Conservation (phyloP, 2,113 vertebrate genomes). For the Onychostoma macrolepis region DNA sequence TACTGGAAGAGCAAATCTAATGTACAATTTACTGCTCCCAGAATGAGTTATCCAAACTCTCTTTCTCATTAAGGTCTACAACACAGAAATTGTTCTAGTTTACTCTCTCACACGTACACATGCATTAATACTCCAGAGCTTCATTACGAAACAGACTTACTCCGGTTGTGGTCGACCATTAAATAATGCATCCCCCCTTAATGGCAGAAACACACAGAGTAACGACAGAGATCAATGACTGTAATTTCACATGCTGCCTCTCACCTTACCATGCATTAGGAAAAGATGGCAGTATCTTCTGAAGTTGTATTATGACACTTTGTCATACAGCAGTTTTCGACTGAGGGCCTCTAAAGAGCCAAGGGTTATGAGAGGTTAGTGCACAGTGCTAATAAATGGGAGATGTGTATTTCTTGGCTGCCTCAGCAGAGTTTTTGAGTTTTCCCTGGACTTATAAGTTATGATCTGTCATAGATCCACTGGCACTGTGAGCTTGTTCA, state of each 20-base stretch:
- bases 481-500: not conserved
- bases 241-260: slow-evolving; percentile 33
- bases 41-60: slow-evolving; percentile 14
- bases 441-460: not conserved
- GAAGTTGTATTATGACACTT: slow-evolving; percentile 22
- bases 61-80: slow-evolving; percentile 16
- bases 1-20: slow-evolving; percentile 27
- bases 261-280: slow-evolving; percentile 37
- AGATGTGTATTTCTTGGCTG: not conserved
- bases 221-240: slow-evolving; percentile 57
- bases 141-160: slow-evolving; percentile 43
- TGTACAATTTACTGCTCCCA: slow-evolving; percentile 19
- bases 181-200: slow-evolving; percentile 67
- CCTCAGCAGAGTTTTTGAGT: not conserved
- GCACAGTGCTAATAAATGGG: not conserved
- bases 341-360: not conserved
- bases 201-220: slow-evolving; percentile 63
- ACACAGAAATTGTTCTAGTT: not conserved
- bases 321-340: not conserved
- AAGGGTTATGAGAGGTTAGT: slow-evolving; percentile 18
- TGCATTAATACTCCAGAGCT: not conserved
- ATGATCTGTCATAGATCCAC: not conserved
- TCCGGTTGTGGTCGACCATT: slow-evolving; percentile 65
- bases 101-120: not conserved
- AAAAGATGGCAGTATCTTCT: slow-evolving; percentile 18